A percentile compares a stretch with the other conserved stretches of the same genome.
phyloP scores from a whole-genome alignment of 2,113 vertebrate genomes.

The Acinonyx jubatus region DNA sequence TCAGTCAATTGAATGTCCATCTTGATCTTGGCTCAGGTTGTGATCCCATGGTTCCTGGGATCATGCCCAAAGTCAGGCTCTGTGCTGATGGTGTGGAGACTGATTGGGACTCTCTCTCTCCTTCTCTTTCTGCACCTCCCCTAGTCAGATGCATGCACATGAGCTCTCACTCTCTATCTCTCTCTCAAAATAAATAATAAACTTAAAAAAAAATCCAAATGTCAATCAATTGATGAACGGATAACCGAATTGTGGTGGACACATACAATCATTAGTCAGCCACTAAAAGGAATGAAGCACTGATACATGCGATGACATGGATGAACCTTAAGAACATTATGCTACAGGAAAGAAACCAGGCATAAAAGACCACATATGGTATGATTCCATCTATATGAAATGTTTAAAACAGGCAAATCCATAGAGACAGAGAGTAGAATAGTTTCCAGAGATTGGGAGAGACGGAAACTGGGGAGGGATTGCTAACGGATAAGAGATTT shows the following conservation, averaged over 20 bases:
- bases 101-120: no score
- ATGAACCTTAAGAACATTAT: neutral
- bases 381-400: neutral
- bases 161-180: no score
- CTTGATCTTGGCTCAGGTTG: no score
- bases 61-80: no score
- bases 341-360: neutral
- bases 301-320: neutral
- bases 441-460: neutral
- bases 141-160: no score
- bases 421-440: neutral
- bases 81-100: no score
- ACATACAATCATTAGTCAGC: neutral
- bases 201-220: neutral
- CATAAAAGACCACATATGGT: neutral
- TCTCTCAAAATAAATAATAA: no score
- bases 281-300: neutral
- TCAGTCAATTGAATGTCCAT: no score
- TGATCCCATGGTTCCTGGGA: no score
- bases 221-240: neutral
- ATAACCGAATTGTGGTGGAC: neutral
- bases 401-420: neutral
- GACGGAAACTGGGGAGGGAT: neutral
- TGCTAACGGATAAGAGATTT: neutral
- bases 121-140: no score